Base-by-base conservation (phyloP, 2,113 vertebrate genomes). In the Fregata magnificens region DNA sequence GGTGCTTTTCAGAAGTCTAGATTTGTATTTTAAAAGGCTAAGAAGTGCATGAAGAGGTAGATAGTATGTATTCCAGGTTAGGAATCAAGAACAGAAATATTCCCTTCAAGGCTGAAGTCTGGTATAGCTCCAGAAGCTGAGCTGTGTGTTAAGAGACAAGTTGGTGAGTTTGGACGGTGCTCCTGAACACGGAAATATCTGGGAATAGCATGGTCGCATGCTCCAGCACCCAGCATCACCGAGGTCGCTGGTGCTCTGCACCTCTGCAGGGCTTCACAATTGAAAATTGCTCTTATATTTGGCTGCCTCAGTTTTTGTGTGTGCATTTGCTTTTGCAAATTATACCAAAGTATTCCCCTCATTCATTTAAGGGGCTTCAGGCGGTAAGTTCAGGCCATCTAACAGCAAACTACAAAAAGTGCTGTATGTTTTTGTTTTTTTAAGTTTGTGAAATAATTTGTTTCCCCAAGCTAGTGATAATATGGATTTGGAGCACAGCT, bases 401-500 rank as follows among this genome's bases (percentile, higher is more conserved):
- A 38, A 71, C 74, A 93, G 44, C n/a, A 45, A 91, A 50, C n/a
- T 92, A 16, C 67, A 67, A 49, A 66, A 97, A 91, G 74, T 80
- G 82, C 70, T 89, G 42, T 13, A 21, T 55, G n/a, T 26, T 93
- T 93, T 38, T 34, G 50, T 92, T 83, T 83, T 72, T 93, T 73
- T 47, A 71, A 96, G 67, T 90, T 95, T 79, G 76, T 50, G 91
- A 82, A 97, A 95, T 49, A 94, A 95, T 74, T 96, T 90, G 70
- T 91, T 93, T 84, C 85, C 93, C 34, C 36, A 42, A 95, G 93
- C 70, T 58, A 83, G 82, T 38, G 91, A 72, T 82, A 97, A 88
- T 93, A 86, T 89, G 93, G 94, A 97, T 96, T 97, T 97, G 96
- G 84, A 97, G 83, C 88, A 70, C 24, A 94, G 59, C 81, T 93